Evolutionary conservation across 2,113 vertebrate genomes (phyloP).

Genomic region (Polypterus bichir): DNA sequence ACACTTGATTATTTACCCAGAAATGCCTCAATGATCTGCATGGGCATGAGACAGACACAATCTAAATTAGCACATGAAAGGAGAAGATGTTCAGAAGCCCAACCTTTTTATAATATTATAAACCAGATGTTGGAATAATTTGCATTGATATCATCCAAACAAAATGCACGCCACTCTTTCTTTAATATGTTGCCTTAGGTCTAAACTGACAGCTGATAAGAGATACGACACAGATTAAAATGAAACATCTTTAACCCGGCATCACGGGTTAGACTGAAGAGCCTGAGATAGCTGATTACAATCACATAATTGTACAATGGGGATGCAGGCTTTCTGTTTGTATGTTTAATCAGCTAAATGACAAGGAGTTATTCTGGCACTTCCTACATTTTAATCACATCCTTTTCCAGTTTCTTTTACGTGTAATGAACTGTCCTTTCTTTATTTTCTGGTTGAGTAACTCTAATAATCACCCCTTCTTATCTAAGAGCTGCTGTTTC

Average conservation of each 20-base stretch:
- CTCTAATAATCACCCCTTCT: constrained; percentile 42
- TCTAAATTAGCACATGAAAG: not conserved
- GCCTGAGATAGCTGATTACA: constrained; percentile 8
- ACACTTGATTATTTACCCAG: too few species aligned
- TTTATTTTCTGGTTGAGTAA: constrained; percentile 54
- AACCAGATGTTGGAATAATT: too few species aligned
- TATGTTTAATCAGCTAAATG: constrained; percentile 20
- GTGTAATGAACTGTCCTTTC: constrained; percentile 44
- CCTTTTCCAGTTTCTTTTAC: constrained; percentile 38
- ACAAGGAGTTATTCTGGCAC: constrained; percentile 23
- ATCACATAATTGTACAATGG: constrained; percentile 20
- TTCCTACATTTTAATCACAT: constrained; percentile 31
- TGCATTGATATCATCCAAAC: too few species aligned
- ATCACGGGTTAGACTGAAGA: constrained; percentile 2
- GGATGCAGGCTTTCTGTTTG: constrained; percentile 11
- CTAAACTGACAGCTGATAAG: constrained; percentile 3
- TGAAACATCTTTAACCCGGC: constrained; percentile 3
- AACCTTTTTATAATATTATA: too few species aligned
- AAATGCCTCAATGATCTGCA: too few species aligned
- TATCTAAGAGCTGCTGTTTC: constrained; percentile 29
- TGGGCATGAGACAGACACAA: too few species aligned
- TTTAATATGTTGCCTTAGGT: not conserved
- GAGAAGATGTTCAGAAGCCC: not conserved
- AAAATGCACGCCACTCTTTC: not conserved
- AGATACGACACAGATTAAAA: constrained; percentile 5